A percentile compares a stretch with the other conserved stretches of the same genome.
Conservation (phyloP, 2,888 invertebrate species). For the Acleris holmiana region DNA sequence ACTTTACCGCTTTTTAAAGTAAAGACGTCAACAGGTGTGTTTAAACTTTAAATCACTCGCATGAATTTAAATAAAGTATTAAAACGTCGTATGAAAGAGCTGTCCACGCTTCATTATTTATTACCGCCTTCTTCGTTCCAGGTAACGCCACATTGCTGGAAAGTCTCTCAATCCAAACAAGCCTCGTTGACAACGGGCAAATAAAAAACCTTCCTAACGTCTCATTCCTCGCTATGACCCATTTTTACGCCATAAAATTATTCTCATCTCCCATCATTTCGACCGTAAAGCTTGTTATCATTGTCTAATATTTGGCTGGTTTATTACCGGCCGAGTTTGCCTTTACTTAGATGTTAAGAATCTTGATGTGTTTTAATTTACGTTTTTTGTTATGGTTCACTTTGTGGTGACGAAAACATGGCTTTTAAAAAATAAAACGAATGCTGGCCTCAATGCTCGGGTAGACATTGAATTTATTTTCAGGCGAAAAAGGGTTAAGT, state of each 20-base stretch:
- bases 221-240: conserved; percentile 65
- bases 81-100: conserved; percentile 37
- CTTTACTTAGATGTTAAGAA: conserved; percentile 36
- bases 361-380: conserved; percentile 41
- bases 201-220: conserved; percentile 61
- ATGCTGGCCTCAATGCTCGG: conserved; percentile 31
- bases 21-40: conserved; percentile 49
- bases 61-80: conserved; percentile 33
- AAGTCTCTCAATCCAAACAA: conserved; percentile 63
- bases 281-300: conserved; percentile 65
- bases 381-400: conserved; percentile 28
- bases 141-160: conserved; percentile 54
- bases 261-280: conserved; percentile 59
- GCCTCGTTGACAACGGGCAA: conserved; percentile 67
- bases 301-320: conserved; percentile 70
- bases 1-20: conserved; percentile 3
- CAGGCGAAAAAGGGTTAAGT: conserved; percentile 39
- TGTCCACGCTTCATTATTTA: conserved; percentile 71
- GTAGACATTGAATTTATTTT: conserved; percentile 39
- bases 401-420: conserved; percentile 36
- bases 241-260: conserved; percentile 71
- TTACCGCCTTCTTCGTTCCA: conserved; percentile 60
- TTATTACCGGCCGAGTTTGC: conserved; percentile 59
- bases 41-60: conserved; percentile 38
- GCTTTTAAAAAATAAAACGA: conserved; percentile 42